Conservation (phyloP, 2,797 vertebrate species). For the Sardinella longiceps region DNA sequence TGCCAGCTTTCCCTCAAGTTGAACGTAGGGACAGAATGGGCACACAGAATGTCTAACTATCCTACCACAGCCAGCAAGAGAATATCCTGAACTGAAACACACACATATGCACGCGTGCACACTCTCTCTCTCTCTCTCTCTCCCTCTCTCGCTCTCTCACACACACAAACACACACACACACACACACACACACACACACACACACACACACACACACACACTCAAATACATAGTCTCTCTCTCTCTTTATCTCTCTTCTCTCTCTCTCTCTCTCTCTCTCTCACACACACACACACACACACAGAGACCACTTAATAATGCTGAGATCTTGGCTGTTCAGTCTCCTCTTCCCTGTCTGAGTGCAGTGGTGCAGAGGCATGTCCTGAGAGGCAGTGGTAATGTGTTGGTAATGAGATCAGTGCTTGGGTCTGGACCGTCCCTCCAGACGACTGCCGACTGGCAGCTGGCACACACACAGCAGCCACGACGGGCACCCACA, state of each 20-base stretch:
- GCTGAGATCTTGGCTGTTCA: background rate
- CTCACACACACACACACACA: background rate
- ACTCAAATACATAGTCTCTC: too few species aligned
- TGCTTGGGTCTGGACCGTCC: conserved; percentile 12
- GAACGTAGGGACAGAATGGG: background rate
- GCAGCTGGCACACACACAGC: background rate
- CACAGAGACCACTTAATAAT: background rate
- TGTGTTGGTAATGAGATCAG: conserved; percentile 25
- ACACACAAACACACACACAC: too few species aligned
- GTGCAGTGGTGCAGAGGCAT: background rate
- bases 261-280: too few species aligned
- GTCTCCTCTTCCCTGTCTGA: background rate
- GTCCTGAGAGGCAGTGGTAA: background rate
- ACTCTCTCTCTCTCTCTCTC: too few species aligned
- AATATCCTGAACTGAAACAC: background rate
- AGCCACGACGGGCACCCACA: background rate
- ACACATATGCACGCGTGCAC: background rate
- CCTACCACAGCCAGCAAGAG: background rate
- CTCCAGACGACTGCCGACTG: conserved; percentile 9
- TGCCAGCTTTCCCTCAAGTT: conserved; percentile 62
- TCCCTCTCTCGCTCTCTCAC: too few species aligned
- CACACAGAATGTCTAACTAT: background rate
- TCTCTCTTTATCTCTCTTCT: too few species aligned
- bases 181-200: too few species aligned
- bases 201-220: too few species aligned